Conservation (phyloP, 2,797 vertebrate genomes). For the Propithecus perrieri region DNA sequence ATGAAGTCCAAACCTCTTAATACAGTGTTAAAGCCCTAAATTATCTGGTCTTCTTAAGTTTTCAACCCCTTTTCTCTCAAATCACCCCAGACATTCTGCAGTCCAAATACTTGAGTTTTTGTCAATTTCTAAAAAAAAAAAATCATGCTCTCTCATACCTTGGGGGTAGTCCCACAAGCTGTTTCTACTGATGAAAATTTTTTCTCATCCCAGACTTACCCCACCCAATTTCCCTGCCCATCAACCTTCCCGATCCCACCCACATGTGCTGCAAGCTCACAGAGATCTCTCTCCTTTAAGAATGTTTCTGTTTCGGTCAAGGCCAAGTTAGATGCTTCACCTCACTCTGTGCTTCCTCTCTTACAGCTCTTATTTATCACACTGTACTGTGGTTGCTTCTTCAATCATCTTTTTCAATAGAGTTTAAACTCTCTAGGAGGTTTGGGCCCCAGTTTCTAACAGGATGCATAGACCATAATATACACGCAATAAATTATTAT, state of each 20-base stretch:
- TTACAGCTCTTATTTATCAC: neutral
- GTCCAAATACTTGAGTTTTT: neutral
- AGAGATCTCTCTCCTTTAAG: neutral
- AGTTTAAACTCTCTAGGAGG: neutral
- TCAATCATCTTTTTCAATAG: neutral
- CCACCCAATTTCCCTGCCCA: neutral
- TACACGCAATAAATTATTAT: neutral
- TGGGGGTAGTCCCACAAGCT: neutral
- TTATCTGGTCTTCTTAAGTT: neutral
- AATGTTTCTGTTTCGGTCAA: neutral
- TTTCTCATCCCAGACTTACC: neutral
- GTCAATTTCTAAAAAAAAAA: neutral
- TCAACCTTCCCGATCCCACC: neutral
- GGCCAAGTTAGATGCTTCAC: neutral
- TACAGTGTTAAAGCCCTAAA: neutral
- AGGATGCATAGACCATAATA: neutral
- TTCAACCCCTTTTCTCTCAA: neutral
- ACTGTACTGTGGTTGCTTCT: neutral
- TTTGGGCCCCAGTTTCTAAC: neutral
- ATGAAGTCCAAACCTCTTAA: neutral
- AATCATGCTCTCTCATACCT: neutral
- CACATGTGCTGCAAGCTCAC: neutral
- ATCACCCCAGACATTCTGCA: neutral
- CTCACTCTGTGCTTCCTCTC: neutral
- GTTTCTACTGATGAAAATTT: neutral